Base-by-base conservation (phyloP, 2,113 vertebrate genomes). In the Echinops telfairi region DNA sequence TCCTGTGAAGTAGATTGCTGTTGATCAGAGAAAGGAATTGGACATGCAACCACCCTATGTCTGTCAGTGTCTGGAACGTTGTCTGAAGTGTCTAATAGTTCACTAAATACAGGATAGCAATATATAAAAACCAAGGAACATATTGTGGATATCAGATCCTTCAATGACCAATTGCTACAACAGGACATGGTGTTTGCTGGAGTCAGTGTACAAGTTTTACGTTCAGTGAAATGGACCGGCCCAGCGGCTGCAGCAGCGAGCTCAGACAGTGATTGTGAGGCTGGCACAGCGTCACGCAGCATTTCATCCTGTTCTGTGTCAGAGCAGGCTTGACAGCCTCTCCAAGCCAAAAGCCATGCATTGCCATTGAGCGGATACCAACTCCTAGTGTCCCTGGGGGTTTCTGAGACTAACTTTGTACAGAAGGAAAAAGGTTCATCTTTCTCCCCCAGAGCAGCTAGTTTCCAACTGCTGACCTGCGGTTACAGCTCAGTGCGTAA, bases 71-170 rank as follows among this genome's bases (percentile, higher is more conserved):
- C 9, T 27, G 53, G 83, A 64, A 83, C 29, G 33, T 91, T 33
- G 23, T 76, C n/a, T 53, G 25, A 2, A 75, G 68, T 91, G 57
- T 43, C 88, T 77, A 60, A 27, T 58, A 60, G 88, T 84, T 91
- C 80, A 58, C 73, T 75, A 88, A 36, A 84, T 47, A n/a, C 53
- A 62, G 12, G 66, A 43, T 57, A 94, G n/a, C 36, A 79, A 38
- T 38, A 84, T 47, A 90, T 88, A 80, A 40, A 92, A 93, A 70
- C 4, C n/a, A 64, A 38, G 71, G 53, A 53, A 57, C 57, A n/a
- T 68, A 75, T 90, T 53, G 36, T 43, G 73, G 53, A 73, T 83
- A 71, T 12, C 27, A 71, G 40, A 19, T 66, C 27, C 47, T 64
- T 70, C 71, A 88, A 53, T 60, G 29, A 70, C 3, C 68, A 70